Evolutionary conservation across 2,888 invertebrate species (phyloP).

Genomic region (Serrognathus titanus): DNA sequence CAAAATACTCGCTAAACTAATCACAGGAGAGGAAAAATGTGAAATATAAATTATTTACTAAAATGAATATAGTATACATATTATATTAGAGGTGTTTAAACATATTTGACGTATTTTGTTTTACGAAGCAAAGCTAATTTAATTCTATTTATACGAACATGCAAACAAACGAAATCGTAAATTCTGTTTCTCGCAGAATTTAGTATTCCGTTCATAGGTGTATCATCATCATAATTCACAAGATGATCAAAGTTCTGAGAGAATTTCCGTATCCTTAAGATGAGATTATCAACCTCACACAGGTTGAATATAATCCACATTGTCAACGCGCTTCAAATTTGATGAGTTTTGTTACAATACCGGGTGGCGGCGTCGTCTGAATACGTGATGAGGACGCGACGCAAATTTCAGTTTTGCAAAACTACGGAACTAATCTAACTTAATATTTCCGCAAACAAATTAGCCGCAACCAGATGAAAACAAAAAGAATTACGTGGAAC

Average conservation of each 20-base stretch:
- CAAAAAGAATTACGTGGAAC: slow-evolving; percentile 5
- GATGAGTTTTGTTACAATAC: slow-evolving; percentile 50
- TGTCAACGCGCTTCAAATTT: slow-evolving; percentile 49
- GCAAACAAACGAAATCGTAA: background rate
- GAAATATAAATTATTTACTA: no score
- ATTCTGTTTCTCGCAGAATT: slow-evolving; percentile 6
- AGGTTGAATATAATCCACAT: slow-evolving; percentile 48
- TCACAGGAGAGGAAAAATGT: no score
- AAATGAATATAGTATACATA: no score
- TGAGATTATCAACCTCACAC: slow-evolving; percentile 47
- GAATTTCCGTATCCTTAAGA: slow-evolving; percentile 48
- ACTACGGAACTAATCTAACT: slow-evolving; percentile 19
- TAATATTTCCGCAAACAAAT: slow-evolving; percentile 19
- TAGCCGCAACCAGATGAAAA: slow-evolving; percentile 13
- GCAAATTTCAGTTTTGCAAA: slow-evolving; percentile 18
- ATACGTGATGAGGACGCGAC: slow-evolving; percentile 39
- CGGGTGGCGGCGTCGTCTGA: slow-evolving; percentile 39
- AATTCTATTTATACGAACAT: background rate
- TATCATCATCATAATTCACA: slow-evolving; percentile 47
- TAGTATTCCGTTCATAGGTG: slow-evolving; percentile 27
- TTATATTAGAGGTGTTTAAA: no score
- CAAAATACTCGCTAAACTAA: no score
- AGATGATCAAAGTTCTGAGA: slow-evolving; percentile 50
- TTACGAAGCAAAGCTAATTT: no score
- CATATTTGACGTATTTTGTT: no score